These are phyloP conservation scores for Bubalus kerabau DNA, from an alignment of 2,113 vertebrate species.

Conservation along the genomic window DNA sequence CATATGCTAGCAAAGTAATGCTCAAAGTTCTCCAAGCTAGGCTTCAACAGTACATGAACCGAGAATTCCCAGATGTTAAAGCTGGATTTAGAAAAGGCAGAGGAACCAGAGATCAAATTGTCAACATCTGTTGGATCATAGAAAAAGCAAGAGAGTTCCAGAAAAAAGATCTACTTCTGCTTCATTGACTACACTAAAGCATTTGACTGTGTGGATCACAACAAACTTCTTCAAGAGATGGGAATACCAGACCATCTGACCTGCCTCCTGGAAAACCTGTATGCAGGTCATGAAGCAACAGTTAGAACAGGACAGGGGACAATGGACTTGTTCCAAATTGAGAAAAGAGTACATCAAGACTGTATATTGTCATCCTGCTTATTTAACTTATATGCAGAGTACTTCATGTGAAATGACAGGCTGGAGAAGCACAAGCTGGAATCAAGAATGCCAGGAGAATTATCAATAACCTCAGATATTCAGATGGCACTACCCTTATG, in stretches of 20 bases:
- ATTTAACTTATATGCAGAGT: background rate
- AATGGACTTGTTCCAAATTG: background rate
- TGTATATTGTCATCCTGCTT: background rate
- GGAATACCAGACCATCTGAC: background rate
- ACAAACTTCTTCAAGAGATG: background rate
- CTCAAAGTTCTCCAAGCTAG: background rate
- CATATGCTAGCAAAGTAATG: background rate
- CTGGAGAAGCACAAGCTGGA: background rate
- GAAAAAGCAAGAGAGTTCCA: background rate
- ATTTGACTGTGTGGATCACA: background rate
- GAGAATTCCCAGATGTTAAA: background rate
- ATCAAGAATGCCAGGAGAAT: background rate
- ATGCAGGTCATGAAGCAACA: background rate
- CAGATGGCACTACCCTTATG: background rate
- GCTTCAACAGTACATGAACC: background rate
- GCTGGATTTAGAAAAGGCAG: background rate
- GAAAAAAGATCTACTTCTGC: background rate
- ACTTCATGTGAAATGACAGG: background rate
- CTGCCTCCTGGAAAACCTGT: background rate
- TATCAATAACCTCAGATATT: background rate
- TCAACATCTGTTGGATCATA: background rate
- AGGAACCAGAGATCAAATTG: background rate
- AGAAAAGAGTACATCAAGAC: background rate
- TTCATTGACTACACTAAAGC: background rate
- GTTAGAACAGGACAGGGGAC: background rate